phyloP scores from a whole-genome alignment of 2,797 vertebrate species.

The Manis javanica region DNA sequence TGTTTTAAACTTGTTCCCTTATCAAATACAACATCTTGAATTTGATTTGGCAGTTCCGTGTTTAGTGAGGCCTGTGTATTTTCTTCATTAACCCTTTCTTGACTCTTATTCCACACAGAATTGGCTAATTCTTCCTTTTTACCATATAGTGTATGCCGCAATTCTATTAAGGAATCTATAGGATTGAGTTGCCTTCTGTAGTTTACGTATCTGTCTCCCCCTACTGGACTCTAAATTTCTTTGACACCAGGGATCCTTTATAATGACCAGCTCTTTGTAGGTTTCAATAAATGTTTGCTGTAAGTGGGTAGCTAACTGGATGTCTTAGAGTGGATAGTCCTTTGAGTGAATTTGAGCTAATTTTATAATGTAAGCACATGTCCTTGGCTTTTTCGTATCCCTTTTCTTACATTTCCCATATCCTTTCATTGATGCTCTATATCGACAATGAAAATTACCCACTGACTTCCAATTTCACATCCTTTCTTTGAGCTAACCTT shows the following conservation, averaged over 20 bases:
- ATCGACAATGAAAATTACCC: neutral
- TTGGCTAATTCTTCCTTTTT: neutral
- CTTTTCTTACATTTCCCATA: neutral
- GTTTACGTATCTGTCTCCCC: neutral
- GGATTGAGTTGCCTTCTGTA: neutral
- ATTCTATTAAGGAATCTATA: neutral
- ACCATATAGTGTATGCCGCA: no score
- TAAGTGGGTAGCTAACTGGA: neutral
- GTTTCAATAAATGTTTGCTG: neutral
- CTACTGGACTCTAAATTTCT: neutral
- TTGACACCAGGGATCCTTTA: constrained; percentile 27
- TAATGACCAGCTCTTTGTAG: neutral
- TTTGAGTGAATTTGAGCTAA: constrained; percentile 8
- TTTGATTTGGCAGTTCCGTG: neutral
- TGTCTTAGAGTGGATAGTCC: neutral
- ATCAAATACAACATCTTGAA: neutral
- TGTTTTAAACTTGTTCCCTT: neutral
- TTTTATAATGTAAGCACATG: neutral
- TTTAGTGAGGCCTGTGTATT: neutral
- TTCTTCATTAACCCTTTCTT: constrained; percentile 27
- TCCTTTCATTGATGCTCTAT: neutral
- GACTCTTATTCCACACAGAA: neutral
- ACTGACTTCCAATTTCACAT: neutral
- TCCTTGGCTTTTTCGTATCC: neutral
- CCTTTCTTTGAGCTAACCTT: neutral